Conservation (phyloP, 2,888 invertebrate genomes). For the Phortica okadai region DNA sequence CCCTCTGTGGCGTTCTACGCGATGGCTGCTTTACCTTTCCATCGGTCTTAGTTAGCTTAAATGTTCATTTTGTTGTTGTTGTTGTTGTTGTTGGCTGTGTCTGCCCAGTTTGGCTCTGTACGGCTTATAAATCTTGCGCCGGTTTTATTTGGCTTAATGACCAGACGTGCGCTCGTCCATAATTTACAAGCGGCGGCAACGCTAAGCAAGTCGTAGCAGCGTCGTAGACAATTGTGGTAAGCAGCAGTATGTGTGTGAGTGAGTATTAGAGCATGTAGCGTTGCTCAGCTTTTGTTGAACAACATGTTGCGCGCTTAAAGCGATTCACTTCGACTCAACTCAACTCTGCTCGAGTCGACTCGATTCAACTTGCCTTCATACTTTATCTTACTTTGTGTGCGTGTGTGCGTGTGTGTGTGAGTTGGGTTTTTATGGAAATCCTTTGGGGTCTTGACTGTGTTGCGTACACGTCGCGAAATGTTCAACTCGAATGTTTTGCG, state of each 20-base stretch:
- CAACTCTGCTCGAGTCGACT: background rate
- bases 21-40: no score
- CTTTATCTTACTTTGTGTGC: slow-evolving; percentile 67
- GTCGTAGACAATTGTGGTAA: background rate
- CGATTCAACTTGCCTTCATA: slow-evolving; percentile 44
- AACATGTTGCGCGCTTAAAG: slow-evolving; percentile 61
- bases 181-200: slow-evolving; percentile 63
- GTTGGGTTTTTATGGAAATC: slow-evolving; percentile 66
- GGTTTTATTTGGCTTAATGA: slow-evolving; percentile 75
- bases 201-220: slow-evolving; percentile 29
- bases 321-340: background rate
- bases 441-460: slow-evolving; percentile 44
- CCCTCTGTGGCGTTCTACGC: background rate
- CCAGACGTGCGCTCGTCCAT: slow-evolving; percentile 73
- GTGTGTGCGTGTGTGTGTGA: slow-evolving; percentile 34
- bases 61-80: slow-evolving; percentile 36
- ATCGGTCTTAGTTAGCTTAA: slow-evolving; percentile 37
- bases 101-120: background rate
- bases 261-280: slow-evolving; percentile 18
- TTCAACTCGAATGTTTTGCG: background rate
- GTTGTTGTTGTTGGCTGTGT: background rate
- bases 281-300: slow-evolving; percentile 48
- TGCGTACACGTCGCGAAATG: slow-evolving; percentile 43
- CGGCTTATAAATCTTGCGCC: slow-evolving; percentile 72
- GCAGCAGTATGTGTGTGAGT: slow-evolving; percentile 16